Base-by-base conservation (phyloP, 2,113 vertebrate genomes). In the Sceloporus tristichus region DNA sequence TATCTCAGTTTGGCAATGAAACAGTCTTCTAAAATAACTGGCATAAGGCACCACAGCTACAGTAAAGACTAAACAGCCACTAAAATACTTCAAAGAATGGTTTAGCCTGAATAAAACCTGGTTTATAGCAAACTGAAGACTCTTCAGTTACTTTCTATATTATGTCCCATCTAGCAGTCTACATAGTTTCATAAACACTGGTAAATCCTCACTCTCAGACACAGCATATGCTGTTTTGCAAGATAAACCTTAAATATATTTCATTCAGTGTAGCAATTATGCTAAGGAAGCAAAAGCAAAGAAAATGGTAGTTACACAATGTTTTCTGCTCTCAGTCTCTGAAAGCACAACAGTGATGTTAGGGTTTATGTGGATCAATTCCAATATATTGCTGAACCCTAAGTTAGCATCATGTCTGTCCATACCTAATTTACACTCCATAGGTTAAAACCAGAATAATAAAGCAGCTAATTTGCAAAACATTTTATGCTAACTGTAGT, bases 51-150 rank as follows among this genome's bases (percentile, higher is more conserved):
- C 27, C 0, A 34, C 34, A 82, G 0, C 0, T 2, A 13, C 27
- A 86, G 82, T 38, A 92, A n/a, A 92, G 89, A 73, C 18, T 70
- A 76, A 0, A 0, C 2, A 89, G 77, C 38, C 29, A 40, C 13
- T 85, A 65, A 89, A 87, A 86, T 27, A 82, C 34, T 40, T 89
- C 68, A 82, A 71, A 83, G 65, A 23, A 59, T 70, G 75, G n/a
- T 2, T 84, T 11, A 0, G 65, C 82, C 85, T 89, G 21, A 85
- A 59, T 68, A 76, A 79, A 73, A 81, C 79, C 21, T 27, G 5
- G 48, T 29, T 9, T 7, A 78, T 9, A 21, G 29, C 40, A 68
- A 59, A 84, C 5, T 0, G 9, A 27, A 68, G n/a, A 86, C 59
- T 83, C 9, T 85, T 77, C 79, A 0, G 76, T 40, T 21, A 79